These are phyloP conservation scores for Agrotis exclamationis DNA, from an alignment of 2,888 invertebrate species.

Conservation along the genomic window DNA sequence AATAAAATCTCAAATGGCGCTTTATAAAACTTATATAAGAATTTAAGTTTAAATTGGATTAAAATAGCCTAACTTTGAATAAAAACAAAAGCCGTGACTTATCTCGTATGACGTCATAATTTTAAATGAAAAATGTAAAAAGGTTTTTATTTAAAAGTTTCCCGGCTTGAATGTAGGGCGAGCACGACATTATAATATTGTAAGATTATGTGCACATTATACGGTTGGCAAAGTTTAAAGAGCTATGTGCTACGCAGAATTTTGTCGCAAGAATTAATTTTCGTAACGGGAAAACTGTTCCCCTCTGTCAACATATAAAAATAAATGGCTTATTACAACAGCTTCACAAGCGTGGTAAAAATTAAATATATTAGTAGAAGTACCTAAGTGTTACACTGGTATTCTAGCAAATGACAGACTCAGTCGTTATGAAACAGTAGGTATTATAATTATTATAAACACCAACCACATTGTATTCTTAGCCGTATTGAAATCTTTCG, in stretches of 20 bases:
- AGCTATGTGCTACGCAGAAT: slow-evolving; percentile 18
- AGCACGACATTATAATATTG: slow-evolving; percentile 56
- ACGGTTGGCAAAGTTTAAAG: slow-evolving; percentile 34
- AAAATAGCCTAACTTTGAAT: slow-evolving; percentile 8
- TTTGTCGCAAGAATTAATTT: slow-evolving; percentile 23
- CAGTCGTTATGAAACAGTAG: too few relatives aligned
- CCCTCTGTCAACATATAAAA: slow-evolving; percentile 9
- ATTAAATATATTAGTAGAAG: too few relatives aligned
- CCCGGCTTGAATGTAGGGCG: slow-evolving; percentile 42
- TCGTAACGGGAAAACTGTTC: slow-evolving; percentile 35
- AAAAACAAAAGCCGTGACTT: slow-evolving; percentile 38
- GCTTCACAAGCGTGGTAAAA: too few relatives aligned
- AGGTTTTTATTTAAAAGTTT: slow-evolving; percentile 63
- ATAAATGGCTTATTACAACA: background rate
- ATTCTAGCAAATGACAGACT: too few relatives aligned
- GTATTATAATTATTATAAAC: too few relatives aligned
- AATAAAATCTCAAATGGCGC: too few relatives aligned
- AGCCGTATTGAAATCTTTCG: too few relatives aligned
- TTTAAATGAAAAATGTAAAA: slow-evolving; percentile 65
- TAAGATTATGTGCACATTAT: slow-evolving; percentile 53
- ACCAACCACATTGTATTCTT: too few relatives aligned
- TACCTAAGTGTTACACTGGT: too few relatives aligned
- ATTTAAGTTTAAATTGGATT: background rate
- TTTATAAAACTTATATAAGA: too few relatives aligned
- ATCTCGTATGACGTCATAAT: slow-evolving; percentile 47